A percentile compares a stretch with the other conserved stretches of the same genome.
These are phyloP conservation scores for Coregonus sp. DNA, from an alignment of 2,797 vertebrate genomes.

Conservation along the genomic window DNA sequence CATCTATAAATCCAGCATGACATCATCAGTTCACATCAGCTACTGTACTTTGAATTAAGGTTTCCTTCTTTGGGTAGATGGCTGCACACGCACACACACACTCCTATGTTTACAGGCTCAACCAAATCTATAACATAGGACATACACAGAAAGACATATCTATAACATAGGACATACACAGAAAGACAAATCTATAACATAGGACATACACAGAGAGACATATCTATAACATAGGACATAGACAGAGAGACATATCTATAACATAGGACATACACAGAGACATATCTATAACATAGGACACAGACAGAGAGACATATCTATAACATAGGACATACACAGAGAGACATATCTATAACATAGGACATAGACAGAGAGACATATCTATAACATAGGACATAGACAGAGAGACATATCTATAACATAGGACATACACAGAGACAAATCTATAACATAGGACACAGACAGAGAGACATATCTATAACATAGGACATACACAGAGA, in stretches of 20 bases:
- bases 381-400: not conserved
- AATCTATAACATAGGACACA: no score
- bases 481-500: not conserved
- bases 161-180: not conserved
- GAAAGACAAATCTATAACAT: not conserved
- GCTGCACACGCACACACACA: not conserved
- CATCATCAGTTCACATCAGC: not conserved
- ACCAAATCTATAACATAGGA: not conserved
- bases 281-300: not conserved
- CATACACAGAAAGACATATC: not conserved
- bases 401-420: not conserved
- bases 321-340: not conserved
- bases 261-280: not conserved
- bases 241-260: not conserved
- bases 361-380: not conserved
- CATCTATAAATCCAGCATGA: not conserved
- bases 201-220: not conserved
- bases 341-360: not conserved
- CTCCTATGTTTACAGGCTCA: not conserved
- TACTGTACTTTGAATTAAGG: no score
- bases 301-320: not conserved
- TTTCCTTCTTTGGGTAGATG: not conserved
- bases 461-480: no score
- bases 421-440: not conserved
- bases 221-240: not conserved